Conservation (phyloP, 2,888 invertebrate genomes). For the Iselma pallidipennis region DNA sequence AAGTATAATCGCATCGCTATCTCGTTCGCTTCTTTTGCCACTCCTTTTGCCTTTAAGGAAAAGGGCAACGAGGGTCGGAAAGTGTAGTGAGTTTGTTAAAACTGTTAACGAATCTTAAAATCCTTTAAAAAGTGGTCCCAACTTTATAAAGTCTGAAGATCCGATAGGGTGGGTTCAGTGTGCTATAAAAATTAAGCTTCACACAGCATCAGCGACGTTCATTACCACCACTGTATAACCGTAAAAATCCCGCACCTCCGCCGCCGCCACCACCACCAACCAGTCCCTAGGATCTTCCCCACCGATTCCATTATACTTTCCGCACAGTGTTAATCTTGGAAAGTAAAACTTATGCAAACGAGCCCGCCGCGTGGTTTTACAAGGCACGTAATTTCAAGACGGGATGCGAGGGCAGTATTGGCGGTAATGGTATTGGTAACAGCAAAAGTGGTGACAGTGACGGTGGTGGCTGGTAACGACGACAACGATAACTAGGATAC, state of each 20-base stretch:
- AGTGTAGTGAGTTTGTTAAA: conserved; percentile 55
- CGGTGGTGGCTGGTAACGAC: neutral
- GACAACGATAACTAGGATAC: neutral
- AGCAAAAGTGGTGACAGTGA: conserved; percentile 27
- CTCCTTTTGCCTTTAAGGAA: conserved; percentile 32
- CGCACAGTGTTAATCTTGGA: conserved; percentile 56
- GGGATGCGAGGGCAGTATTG: conserved; percentile 17
- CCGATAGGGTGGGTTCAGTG: conserved; percentile 46
- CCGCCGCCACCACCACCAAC: conserved; percentile 25
- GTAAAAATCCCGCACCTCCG: conserved; percentile 46
- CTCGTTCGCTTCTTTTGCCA: conserved; percentile 31
- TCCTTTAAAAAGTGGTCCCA: conserved; percentile 55
- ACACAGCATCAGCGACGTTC: conserved; percentile 49
- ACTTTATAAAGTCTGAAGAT: conserved; percentile 52
- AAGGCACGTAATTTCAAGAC: conserved; percentile 53
- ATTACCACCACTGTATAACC: conserved; percentile 51
- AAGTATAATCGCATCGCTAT: conserved; percentile 48
- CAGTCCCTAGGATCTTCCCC: conserved; percentile 19
- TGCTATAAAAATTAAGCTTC: conserved; percentile 55
- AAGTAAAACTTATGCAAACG: conserved; percentile 58
- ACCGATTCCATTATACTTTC: conserved; percentile 55
- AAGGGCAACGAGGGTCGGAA: conserved; percentile 42
- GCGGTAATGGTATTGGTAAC: conserved; percentile 14
- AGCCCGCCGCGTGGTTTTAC: conserved; percentile 57
- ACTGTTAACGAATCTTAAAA: conserved; percentile 57